Evolutionary conservation across 1,140 invertebrate genomes (phyloP), one percentile per base, ranked within the genome.

Genomic region (Papilio xuthus): DNA sequence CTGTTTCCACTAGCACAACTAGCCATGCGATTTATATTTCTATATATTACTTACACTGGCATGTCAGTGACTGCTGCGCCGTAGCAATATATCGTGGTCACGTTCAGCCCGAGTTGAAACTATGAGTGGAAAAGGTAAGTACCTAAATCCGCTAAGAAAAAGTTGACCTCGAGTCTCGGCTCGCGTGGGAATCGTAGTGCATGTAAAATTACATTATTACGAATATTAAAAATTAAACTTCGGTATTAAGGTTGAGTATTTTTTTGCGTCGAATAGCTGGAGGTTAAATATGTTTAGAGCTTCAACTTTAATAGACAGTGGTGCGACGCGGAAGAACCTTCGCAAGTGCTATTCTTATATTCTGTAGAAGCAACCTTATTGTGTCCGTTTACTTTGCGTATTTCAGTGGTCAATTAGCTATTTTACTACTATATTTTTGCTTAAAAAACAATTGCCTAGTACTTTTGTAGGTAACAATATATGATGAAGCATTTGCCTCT

Each of bases 251-350:
- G 74, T 28, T 76, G 47, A 1, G 53, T 60, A 3, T 20, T 76
- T 76, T 76, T 76, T 72, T 47, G 37, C 53, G 74, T 41, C 42
- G 28, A 76, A 76, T 26, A 76, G 50, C 41, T 76, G 74, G 74
- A 76, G 74, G 74, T 76, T 76, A 76, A 76, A 76, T 23, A 76
- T 76, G 50, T 76, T 74, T 63, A 63, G 74, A 63, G 32, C 74
- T 76, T 76, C 53, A 28, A 76, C 74, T 74, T 74, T 74, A 74
- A 63, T 76, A 76, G 74, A 76, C 53, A 60, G 74, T 76, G 37
- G n/a, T 60, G 53, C 53, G 53, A 76, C 53, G 53, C 74, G 74
- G 74, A 76, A 76, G 74, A 41, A 76, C 74, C 74, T 76, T 76
- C 74, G n/a, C 28, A 2, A 26, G 8, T 60, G 53, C 74, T 60